Percentiles rank a stretch among this genome's conserved stretches.
These are phyloP conservation scores for Leuciscus idus DNA, from an alignment of 2,113 vertebrate genomes.

Conservation along the genomic window DNA sequence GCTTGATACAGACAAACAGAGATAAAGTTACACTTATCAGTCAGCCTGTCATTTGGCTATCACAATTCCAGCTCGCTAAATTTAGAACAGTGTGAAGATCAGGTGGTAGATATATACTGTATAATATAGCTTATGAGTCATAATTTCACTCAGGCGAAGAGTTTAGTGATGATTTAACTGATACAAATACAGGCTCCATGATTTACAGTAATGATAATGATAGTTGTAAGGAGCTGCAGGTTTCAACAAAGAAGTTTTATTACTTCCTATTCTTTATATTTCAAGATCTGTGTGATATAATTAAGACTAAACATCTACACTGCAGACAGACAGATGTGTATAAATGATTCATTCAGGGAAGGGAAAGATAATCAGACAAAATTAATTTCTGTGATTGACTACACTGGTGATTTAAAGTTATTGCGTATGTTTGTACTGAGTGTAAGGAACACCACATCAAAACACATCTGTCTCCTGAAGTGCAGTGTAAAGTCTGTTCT, in stretches of 20 bases:
- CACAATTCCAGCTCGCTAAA: slow-evolving; percentile 7
- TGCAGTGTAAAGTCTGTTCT: neutral
- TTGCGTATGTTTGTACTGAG: neutral
- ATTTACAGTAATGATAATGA: neutral
- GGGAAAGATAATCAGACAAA: neutral
- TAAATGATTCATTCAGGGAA: slow-evolving; percentile 18
- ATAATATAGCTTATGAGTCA: neutral
- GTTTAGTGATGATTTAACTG: slow-evolving; percentile 4
- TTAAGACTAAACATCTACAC: slow-evolving; percentile 16
- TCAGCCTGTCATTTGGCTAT: slow-evolving; percentile 25
- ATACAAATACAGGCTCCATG: slow-evolving; percentile 17
- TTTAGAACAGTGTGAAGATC: slow-evolving; percentile 21
- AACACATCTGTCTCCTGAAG: slow-evolving; percentile 12
- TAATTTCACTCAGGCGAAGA: neutral
- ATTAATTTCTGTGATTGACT: slow-evolving; percentile 32
- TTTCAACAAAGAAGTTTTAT: slow-evolving; percentile 32
- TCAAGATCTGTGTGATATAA: slow-evolving; percentile 11
- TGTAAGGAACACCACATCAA: slow-evolving; percentile 15
- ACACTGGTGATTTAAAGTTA: slow-evolving; percentile 6
- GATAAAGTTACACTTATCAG: slow-evolving; percentile 18
- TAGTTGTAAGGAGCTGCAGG: slow-evolving; percentile 5
- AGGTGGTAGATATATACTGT: slow-evolving; percentile 10
- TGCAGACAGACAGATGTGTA: slow-evolving; percentile 23
- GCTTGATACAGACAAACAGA: slow-evolving; percentile 24
- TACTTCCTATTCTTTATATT: slow-evolving; percentile 23